Conservation (phyloP, 2,797 vertebrate species). For the Odontamblyopus rebecca region DNA sequence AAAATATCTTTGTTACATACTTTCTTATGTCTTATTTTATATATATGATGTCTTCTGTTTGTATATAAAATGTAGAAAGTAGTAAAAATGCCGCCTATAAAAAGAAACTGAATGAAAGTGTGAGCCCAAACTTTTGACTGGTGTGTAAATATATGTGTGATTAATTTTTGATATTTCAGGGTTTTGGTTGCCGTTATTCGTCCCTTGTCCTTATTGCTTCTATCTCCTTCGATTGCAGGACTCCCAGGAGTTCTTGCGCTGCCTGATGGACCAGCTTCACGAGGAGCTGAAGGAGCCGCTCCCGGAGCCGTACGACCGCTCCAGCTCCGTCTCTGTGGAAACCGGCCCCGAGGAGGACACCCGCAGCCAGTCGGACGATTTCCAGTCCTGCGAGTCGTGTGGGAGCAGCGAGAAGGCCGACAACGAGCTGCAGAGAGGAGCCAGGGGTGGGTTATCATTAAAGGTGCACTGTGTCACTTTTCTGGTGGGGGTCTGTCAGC, state of each 20-base stretch:
- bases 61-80: no score
- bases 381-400: slow-evolving; percentile 94
- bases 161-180: no score
- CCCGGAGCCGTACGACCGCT: slow-evolving; percentile 83
- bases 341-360: slow-evolving; percentile 85
- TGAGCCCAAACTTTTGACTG: no score
- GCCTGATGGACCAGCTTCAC: slow-evolving; percentile 97
- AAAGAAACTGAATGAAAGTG: no score
- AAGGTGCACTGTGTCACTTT: background rate
- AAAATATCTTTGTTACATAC: no score
- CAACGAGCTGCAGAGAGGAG: slow-evolving; percentile 72
- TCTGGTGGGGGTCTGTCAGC: background rate
- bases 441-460: background rate
- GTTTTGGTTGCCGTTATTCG: background rate
- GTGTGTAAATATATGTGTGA: no score
- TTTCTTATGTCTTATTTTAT: no score
- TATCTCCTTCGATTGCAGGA: slow-evolving; percentile 76
- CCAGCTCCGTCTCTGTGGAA: slow-evolving; percentile 58
- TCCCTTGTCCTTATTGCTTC: background rate
- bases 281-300: slow-evolving; percentile 93
- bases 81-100: no score
- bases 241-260: slow-evolving; percentile 97
- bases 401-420: slow-evolving; percentile 87
- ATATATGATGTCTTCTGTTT: no score
- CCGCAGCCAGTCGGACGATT: slow-evolving; percentile 88